phyloP scores from a whole-genome alignment of 2,888 invertebrate species.

The Parasteatoda lunata region DNA sequence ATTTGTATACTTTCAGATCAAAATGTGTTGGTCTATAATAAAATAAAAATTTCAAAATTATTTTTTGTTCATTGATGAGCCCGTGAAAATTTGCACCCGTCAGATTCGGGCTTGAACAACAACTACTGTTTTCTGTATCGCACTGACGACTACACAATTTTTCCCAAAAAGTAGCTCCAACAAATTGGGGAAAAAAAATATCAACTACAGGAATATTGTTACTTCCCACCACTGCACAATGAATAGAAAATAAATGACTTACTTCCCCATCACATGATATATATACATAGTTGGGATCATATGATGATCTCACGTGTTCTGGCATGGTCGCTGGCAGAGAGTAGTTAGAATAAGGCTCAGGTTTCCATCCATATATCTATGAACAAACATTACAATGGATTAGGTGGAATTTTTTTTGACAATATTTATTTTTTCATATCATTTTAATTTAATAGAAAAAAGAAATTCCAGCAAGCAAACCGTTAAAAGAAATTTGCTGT shows the following conservation, averaged over 20 bases:
- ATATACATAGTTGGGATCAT: constrained; percentile 84
- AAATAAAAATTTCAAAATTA: too few relatives aligned
- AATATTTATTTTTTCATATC: too few relatives aligned
- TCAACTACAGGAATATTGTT: neutral
- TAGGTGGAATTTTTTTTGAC: too few relatives aligned
- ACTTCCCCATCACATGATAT: constrained; percentile 93
- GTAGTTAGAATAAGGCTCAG: constrained; percentile 82
- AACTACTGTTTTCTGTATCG: neutral
- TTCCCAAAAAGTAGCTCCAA: neutral
- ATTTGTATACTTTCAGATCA: too few relatives aligned
- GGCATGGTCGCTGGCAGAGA: constrained; percentile 83
- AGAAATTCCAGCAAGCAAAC: too few relatives aligned
- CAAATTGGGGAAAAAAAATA: neutral
- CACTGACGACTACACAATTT: neutral
- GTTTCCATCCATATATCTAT: constrained; percentile 92
- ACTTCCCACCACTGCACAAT: neutral
- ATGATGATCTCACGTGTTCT: constrained; percentile 83
- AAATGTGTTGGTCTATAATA: too few relatives aligned
- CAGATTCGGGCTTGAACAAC: too few relatives aligned
- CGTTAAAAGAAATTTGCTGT: too few relatives aligned
- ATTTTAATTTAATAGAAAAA: too few relatives aligned
- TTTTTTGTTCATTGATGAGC: too few relatives aligned
- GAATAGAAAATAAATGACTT: constrained; percentile 48
- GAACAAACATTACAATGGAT: neutral
- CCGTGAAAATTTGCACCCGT: too few relatives aligned